phyloP scores from a whole-genome alignment of 1,140 invertebrate species.

The Formica selysi region DNA sequence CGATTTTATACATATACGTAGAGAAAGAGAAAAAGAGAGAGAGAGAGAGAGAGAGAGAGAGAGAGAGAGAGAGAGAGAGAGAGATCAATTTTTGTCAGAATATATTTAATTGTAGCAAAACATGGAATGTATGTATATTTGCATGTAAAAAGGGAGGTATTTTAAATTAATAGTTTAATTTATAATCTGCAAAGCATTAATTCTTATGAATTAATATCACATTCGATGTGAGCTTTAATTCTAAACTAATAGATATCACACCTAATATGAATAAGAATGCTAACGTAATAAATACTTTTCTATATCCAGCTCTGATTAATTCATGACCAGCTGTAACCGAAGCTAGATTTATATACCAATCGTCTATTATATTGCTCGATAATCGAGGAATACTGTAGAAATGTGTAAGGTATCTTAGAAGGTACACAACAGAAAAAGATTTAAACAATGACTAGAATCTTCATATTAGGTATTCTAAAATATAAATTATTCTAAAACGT shows the following conservation, averaged over 20 bases:
- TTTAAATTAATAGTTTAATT: not conserved
- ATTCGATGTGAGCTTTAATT: constrained; percentile 16
- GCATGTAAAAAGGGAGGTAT: not conserved
- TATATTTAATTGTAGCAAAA: not conserved
- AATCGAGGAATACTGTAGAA: not conserved
- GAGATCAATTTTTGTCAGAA: not conserved
- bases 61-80: too few relatives aligned
- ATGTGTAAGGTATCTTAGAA: not conserved
- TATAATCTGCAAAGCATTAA: not conserved
- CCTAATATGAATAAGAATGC: constrained; percentile 28
- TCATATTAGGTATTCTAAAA: not conserved
- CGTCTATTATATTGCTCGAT: constrained; percentile 24
- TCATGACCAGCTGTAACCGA: constrained; percentile 34
- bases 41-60: too few relatives aligned
- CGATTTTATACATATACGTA: not conserved
- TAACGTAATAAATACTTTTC: constrained; percentile 37
- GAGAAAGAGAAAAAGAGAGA: too few relatives aligned
- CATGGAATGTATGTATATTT: not conserved
- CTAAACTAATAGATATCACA: constrained; percentile 3
- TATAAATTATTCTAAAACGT: not conserved
- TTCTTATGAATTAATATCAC: constrained; percentile 12
- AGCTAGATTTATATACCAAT: constrained; percentile 6
- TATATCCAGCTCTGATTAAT: constrained; percentile 31
- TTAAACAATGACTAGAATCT: constrained; percentile 17
- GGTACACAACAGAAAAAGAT: not conserved